Evolutionary conservation across 1,140 invertebrate genomes (phyloP).

Genomic region (Megalopta genalis): DNA sequence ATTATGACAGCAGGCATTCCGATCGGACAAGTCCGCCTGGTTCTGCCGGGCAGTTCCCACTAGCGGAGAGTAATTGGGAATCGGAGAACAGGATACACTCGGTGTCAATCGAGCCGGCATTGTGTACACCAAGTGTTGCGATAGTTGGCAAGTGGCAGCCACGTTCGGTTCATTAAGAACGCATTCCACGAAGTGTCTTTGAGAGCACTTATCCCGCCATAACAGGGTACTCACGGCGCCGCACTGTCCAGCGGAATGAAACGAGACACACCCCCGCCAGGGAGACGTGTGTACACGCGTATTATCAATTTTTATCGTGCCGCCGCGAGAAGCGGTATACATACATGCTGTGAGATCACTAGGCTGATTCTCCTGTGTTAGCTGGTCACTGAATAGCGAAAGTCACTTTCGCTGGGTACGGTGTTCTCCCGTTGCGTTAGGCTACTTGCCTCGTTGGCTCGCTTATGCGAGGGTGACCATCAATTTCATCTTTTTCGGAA

Average conservation of each 20-base stretch:
- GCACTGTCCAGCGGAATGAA: slow-evolving; percentile 38
- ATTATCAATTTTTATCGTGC: not conserved
- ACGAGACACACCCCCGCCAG: slow-evolving; percentile 53
- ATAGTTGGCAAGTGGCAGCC: slow-evolving; percentile 58
- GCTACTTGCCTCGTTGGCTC: not conserved
- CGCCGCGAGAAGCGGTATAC: not conserved
- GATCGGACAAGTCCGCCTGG: not conserved
- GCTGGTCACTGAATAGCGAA: slow-evolving; percentile 23
- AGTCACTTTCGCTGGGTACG: slow-evolving; percentile 37
- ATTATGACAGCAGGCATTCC: not conserved
- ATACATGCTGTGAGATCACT: slow-evolving; percentile 1
- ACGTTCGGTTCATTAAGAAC: slow-evolving; percentile 63
- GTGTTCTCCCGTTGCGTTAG: not conserved
- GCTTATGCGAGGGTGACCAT: no score
- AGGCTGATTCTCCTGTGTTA: slow-evolving; percentile 8
- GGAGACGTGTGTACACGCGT: slow-evolving; percentile 1
- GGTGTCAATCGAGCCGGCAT: slow-evolving; percentile 15
- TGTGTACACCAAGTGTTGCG: slow-evolving; percentile 35
- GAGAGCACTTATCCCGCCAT: slow-evolving; percentile 49
- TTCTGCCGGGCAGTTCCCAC: not conserved
- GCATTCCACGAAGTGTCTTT: slow-evolving; percentile 55
- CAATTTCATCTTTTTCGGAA: no score
- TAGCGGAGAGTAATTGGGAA: slow-evolving; percentile 17
- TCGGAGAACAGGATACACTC: slow-evolving; percentile 6
- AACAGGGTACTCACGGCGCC: slow-evolving; percentile 35